Evolutionary conservation across 2,797 vertebrate species (phyloP).

Genomic region (Okamejei kenojei): DNA sequence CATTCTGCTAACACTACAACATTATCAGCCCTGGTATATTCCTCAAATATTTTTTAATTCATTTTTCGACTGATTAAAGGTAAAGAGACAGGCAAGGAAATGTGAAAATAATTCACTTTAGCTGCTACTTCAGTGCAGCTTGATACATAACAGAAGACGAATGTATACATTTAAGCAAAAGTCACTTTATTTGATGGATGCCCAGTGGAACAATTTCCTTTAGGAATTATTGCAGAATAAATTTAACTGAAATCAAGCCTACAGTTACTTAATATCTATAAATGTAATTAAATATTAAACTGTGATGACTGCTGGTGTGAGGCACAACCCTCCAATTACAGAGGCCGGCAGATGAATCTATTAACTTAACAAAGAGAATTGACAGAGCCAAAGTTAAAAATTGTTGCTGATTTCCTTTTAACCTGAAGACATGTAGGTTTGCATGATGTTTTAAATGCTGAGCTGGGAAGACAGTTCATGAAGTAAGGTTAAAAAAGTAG

Average conservation of each 20-base stretch:
- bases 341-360: conserved; percentile 24
- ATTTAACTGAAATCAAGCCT: neutral
- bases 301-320: neutral
- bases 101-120: neutral
- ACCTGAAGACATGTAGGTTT: neutral
- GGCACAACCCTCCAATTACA: conserved; percentile 7
- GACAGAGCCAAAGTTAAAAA: conserved; percentile 11
- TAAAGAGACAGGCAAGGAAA: neutral
- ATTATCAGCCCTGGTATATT: neutral
- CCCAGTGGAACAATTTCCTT: neutral
- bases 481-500: neutral
- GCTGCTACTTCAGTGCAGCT: neutral
- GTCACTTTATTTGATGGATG: neutral
- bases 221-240: neutral
- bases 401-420: conserved; percentile 19
- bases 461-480: neutral
- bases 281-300: conserved; percentile 20
- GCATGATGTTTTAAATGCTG: neutral
- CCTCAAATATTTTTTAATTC: neutral
- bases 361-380: conserved; percentile 29
- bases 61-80: neutral
- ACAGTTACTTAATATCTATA: neutral
- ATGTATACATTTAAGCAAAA: neutral
- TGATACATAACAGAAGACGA: neutral
- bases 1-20: neutral